Conservation (phyloP, 2,797 vertebrate genomes). For the Sebastolobus alascanus region DNA sequence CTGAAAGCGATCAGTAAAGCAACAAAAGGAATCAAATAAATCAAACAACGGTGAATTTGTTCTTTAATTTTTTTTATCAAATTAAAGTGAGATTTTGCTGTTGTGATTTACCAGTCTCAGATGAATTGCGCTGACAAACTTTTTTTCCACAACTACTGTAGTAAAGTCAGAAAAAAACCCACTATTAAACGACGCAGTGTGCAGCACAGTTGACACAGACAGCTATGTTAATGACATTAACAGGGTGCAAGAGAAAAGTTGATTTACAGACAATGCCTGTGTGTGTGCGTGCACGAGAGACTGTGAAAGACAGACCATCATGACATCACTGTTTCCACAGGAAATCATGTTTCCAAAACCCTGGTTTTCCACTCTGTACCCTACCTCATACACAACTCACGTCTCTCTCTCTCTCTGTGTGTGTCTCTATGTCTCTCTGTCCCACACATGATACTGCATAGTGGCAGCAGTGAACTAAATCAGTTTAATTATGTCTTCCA, state of each 20-base stretch:
- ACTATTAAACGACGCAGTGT: constrained; percentile 33
- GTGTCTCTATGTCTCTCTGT: constrained; percentile 2
- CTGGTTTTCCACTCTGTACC: constrained; percentile 75
- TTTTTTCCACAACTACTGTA: constrained; percentile 18
- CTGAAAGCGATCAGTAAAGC: not conserved
- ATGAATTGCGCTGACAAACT: constrained; percentile 18
- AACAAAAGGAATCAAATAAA: not conserved
- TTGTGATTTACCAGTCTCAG: constrained; percentile 8
- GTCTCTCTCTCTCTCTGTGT: constrained; percentile 20
- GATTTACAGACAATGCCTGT: constrained; percentile 57
- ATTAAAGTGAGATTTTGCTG: not conserved
- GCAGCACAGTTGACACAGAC: constrained; percentile 41
- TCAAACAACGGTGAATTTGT: not conserved
- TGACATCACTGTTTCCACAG: constrained; percentile 87
- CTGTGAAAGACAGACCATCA: constrained; percentile 67
- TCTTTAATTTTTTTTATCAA: not conserved
- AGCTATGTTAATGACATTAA: constrained; percentile 67
- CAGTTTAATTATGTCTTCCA: constrained; percentile 38
- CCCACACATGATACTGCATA: constrained; percentile 39
- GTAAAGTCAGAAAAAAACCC: constrained; percentile 23
- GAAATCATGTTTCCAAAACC: constrained; percentile 81
- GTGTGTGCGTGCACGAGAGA: constrained; percentile 38
- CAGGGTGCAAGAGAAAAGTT: constrained; percentile 51
- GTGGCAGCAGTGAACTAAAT: constrained; percentile 47
- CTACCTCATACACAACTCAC: constrained; percentile 61